These are phyloP conservation scores for Papilio machaon DNA, from an alignment of 1,140 invertebrate species.

Conservation along the genomic window DNA sequence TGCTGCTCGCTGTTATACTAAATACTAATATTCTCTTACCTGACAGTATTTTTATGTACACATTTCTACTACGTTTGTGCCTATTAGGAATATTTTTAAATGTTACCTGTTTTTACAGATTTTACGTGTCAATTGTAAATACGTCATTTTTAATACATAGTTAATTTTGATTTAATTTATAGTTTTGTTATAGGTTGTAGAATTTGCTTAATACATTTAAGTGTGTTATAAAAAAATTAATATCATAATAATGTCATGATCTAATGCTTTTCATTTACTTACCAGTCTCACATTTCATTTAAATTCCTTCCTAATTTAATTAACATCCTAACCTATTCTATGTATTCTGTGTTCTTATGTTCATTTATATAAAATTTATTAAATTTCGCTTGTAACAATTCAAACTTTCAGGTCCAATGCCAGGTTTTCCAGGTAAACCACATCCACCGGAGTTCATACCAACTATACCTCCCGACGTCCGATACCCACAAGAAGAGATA, in stretches of 20 bases:
- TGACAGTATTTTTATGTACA: background rate
- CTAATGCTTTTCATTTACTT: background rate
- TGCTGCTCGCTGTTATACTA: slow-evolving; percentile 21
- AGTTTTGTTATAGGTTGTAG: too few relatives aligned
- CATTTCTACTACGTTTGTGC: background rate
- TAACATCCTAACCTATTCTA: background rate
- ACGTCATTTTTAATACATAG: too few relatives aligned
- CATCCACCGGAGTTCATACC: slow-evolving; percentile 65
- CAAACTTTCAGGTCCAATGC: slow-evolving; percentile 56
- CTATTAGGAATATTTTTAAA: background rate
- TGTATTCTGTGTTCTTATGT: background rate
- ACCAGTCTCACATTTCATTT: background rate
- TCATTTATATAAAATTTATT: background rate
- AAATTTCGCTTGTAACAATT: slow-evolving; percentile 12
- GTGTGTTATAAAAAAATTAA: background rate
- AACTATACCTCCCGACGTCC: slow-evolving; percentile 66
- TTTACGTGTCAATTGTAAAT: background rate
- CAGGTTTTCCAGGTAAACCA: slow-evolving; percentile 50
- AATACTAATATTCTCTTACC: slow-evolving; percentile 14
- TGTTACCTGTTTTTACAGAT: background rate
- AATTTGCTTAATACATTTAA: background rate
- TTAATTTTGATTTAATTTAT: too few relatives aligned
- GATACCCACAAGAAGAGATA: slow-evolving; percentile 65
- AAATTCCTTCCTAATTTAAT: background rate
- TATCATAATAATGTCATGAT: background rate